Base-by-base conservation (phyloP, 2,888 invertebrate species). In the Notodonta dromedarius region DNA sequence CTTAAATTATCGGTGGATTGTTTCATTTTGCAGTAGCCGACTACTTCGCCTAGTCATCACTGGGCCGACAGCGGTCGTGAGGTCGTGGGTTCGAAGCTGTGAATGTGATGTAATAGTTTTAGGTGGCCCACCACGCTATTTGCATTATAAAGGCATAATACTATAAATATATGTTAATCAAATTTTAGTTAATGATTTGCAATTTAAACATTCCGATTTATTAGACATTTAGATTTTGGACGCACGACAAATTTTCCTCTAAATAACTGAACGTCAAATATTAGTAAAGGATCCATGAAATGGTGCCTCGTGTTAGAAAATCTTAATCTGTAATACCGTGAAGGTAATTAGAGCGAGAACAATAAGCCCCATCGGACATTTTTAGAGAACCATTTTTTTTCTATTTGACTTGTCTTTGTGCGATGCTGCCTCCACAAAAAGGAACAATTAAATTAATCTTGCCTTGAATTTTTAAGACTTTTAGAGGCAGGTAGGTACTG, bases 1-100 rank as follows among this genome's bases (percentile, higher is more conserved):
- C 78, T 81, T 77, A 39, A 84, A 79, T 81, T 87, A 86, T 84
- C 79, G 74, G 79, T 81, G 80, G 78, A 82, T 83, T 79, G 80
- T 78, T 75, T 70, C 76, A 69, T 78, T 84, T 85, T 81, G 62
- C 70, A 61, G 65, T 61, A 61, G 57, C 59, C 52, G 59, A 56
- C 60, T 46, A 58, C 64, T 67, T 55, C 66, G 66, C 60, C 66
- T 58, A 69, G 40, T 63, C 70, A 58, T 63, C 58, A 56, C 46
- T 57, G 59, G 14, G 52, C 50, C 16, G 42, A 67, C 32, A 13
- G 12, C 9, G 13, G 13, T 53, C 52, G 13, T 53, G 35, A 13
- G 52, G 35, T 53, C 12, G 51, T 24, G 52, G 16, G 14, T 50
- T 50, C 16, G 50, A 50, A 16, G 50, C 16, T 16, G 16, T 46